phyloP scores from a whole-genome alignment of 2,113 vertebrate genomes.

The Plecturocebus donacophilus region DNA sequence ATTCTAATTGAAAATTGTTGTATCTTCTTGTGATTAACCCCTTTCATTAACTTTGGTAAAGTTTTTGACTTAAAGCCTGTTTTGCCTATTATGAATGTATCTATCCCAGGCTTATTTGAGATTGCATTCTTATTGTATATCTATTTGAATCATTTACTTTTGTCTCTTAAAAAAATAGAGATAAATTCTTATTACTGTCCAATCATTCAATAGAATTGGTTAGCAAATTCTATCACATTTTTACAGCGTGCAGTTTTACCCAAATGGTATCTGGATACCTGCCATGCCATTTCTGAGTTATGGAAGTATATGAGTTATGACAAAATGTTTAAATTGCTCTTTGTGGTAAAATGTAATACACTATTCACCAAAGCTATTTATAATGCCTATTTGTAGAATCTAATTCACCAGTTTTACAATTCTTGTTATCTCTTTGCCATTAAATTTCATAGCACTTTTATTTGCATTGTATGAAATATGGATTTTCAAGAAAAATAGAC shows the following conservation, averaged over 20 bases:
- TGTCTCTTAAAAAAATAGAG: background rate
- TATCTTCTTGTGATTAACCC: background rate
- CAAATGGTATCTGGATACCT: slow-evolving; percentile 7
- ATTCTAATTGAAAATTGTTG: background rate
- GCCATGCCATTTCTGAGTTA: background rate
- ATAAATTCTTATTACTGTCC: background rate
- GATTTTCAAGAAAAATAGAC: background rate
- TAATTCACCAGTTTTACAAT: slow-evolving; percentile 18
- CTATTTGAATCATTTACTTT: background rate
- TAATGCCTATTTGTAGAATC: background rate
- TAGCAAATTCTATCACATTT: background rate
- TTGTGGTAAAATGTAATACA: background rate
- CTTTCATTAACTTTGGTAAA: background rate
- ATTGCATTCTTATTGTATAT: background rate
- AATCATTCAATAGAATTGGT: background rate
- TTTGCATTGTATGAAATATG: background rate
- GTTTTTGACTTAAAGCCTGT: background rate
- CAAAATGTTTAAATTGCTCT: slow-evolving; percentile 14
- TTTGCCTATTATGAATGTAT: background rate
- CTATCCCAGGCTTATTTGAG: background rate
- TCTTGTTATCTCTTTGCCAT: background rate
- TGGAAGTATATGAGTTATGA: background rate
- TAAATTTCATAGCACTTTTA: background rate
- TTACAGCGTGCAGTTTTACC: background rate
- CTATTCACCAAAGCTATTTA: slow-evolving; percentile 37